A percentile compares a stretch with the other conserved stretches of the same genome.
Evolutionary conservation across 2,888 invertebrate genomes (phyloP).

Genomic region (Phymatocera aterrima): DNA sequence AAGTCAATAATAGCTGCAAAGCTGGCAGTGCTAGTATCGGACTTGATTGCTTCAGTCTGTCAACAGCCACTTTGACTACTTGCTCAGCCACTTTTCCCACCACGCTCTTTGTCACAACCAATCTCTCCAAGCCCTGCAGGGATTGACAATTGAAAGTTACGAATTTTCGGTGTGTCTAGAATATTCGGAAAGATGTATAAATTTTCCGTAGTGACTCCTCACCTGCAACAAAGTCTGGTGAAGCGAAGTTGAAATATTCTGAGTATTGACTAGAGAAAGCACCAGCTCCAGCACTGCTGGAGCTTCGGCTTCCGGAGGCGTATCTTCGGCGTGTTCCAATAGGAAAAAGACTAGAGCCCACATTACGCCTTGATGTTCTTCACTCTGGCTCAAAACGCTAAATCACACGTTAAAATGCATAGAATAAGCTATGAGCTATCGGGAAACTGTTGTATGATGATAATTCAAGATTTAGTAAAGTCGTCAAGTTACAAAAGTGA

Average conservation of each 20-base stretch:
- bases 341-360: slow-evolving; percentile 88
- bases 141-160: slow-evolving; percentile 50
- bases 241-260: slow-evolving; percentile 74
- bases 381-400: slow-evolving; percentile 69
- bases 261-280: slow-evolving; percentile 72
- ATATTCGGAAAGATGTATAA: not conserved
- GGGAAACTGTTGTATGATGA: not conserved
- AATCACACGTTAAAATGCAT: slow-evolving; percentile 35
- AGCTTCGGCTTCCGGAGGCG: slow-evolving; percentile 78
- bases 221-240: slow-evolving; percentile 76
- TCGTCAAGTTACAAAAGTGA: not conserved
- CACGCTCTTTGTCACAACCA: slow-evolving; percentile 79
- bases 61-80: slow-evolving; percentile 82
- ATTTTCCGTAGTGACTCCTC: no score
- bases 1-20: slow-evolving; percentile 84
- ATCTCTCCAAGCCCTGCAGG: slow-evolving; percentile 83
- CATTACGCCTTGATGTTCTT: slow-evolving; percentile 82
- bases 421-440: no score
- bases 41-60: slow-evolving; percentile 82
- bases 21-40: slow-evolving; percentile 84
- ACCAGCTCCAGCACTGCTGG: slow-evolving; percentile 79
- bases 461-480: not conserved
- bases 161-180: not conserved
- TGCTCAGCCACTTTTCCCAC: slow-evolving; percentile 79
- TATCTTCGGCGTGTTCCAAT: slow-evolving; percentile 84